Evolutionary conservation across 2,113 vertebrate species (phyloP), one percentile per base, ranked within the genome.

Genomic region (Uria lomvia): DNA sequence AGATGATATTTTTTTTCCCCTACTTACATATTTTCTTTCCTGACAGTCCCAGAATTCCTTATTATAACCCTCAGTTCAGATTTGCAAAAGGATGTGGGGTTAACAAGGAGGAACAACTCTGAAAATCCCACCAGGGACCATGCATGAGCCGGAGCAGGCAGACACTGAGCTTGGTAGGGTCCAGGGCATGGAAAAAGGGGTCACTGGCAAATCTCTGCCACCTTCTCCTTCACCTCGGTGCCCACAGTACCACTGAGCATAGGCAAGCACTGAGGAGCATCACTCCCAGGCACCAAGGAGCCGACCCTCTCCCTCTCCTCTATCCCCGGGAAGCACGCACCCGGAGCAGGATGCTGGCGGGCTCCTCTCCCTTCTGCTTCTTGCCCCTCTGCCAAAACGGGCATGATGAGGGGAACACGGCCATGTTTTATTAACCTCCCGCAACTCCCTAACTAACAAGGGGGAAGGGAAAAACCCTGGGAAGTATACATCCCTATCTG

Each of bases 401-500:
- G 53, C 18, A 15, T 0, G 26, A 16, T 10, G 70, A 70, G 22
- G 1, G 80, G 55, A 43, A 49, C 1, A 9, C 29, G 0, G 17
- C 4, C 7, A 58, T 81, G 62, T 50, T 93, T 94, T 71, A 73
- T 85, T 36, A 92, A 95, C 86, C 90, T 94, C 68, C 92, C 5
- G 23, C 72, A 18, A 18, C 73, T 68, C 62, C 76, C 82, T 20
- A 50, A 79, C 52, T 7, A 86, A 81, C 52, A 63, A 49, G 27
- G 76, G 85, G 86, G 83, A 94, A 95, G 85, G 81, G 75, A 94
- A 80, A 93, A 93, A 88, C 66, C 80, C 86, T 9, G 42, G 71
- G 91, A 97, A 97, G 86, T 74, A 56, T 47, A 85, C 88, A 82
- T 74, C 75, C 65, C 2, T 96, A 89, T 94, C 97, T 97, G 94